Conservation (phyloP, 2,888 invertebrate species). For the Synanthedon vespiformis region DNA sequence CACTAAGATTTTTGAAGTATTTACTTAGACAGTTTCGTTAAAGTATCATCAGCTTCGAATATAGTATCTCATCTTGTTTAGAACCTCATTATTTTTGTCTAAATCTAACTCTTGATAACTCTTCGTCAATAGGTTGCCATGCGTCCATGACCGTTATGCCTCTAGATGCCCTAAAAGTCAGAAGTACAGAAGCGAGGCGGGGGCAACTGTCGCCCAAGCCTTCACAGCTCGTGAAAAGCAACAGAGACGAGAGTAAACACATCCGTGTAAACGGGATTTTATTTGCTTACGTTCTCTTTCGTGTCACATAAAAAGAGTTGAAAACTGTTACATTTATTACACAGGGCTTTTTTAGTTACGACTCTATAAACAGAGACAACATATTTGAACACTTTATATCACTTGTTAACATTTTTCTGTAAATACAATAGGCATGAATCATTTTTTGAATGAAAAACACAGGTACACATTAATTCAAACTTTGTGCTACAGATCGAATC, state of each 20-base stretch:
- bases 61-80: no score
- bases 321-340: conserved; percentile 49
- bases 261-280: conserved; percentile 21
- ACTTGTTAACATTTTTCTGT: conserved; percentile 14
- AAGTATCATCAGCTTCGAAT: no score
- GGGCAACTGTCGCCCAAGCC: no score
- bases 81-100: no score
- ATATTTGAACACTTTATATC: conserved; percentile 46
- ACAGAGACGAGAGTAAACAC: not conserved
- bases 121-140: no score
- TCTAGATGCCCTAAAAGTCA: no score
- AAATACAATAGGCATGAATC: not conserved
- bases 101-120: no score
- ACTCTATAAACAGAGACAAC: conserved; percentile 57
- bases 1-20: no score
- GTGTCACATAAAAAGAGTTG: conserved; percentile 46
- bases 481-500: not conserved
- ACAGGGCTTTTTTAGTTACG: conserved; percentile 49
- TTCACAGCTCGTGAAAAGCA: not conserved
- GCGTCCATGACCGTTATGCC: no score
- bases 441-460: not conserved
- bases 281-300: conserved; percentile 49
- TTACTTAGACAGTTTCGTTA: no score
- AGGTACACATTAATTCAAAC: not conserved
- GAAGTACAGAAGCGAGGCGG: no score